Conservation (phyloP, 2,113 vertebrate genomes). For the Mormyrus iriodes region DNA sequence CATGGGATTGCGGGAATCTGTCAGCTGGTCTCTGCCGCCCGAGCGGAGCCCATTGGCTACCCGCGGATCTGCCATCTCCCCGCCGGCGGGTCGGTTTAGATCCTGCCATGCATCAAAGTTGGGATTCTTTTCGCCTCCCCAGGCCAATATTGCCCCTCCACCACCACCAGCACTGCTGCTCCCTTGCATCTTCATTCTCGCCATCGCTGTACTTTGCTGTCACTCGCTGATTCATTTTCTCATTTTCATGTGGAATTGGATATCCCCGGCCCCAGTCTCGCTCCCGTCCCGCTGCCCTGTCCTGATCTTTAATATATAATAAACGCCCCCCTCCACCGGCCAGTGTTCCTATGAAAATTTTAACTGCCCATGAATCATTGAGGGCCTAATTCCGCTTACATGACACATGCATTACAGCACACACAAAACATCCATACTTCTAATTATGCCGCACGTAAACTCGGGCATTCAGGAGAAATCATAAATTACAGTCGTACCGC, state of each 20-base stretch:
- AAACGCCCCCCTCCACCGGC: slow-evolving; percentile 26
- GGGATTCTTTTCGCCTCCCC: slow-evolving; percentile 22
- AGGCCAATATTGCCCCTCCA: slow-evolving; percentile 20
- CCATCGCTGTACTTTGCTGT: slow-evolving; percentile 18
- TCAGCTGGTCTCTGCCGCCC: neutral
- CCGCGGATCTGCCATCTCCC: neutral
- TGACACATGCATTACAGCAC: slow-evolving; percentile 47
- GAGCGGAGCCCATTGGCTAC: no score
- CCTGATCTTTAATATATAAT: slow-evolving; percentile 47
- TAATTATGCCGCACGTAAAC: slow-evolving; percentile 42
- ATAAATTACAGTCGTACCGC: slow-evolving; percentile 19
- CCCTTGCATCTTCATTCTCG: slow-evolving; percentile 18
- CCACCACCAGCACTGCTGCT: neutral
- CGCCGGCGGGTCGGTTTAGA: neutral
- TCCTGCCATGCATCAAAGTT: slow-evolving; percentile 5
- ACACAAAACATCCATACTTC: slow-evolving; percentile 43
- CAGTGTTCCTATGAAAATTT: slow-evolving; percentile 47
- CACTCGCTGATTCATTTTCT: neutral
- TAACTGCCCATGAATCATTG: slow-evolving; percentile 52
- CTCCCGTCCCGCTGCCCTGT: slow-evolving; percentile 9
- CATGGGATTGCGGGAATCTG: slow-evolving; percentile 18
- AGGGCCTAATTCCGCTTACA: slow-evolving; percentile 51
- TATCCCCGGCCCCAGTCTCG: neutral
- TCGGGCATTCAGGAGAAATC: slow-evolving; percentile 16
- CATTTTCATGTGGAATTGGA: neutral